Evolutionary conservation across 2,113 vertebrate species (phyloP), one percentile per base, ranked within the genome.

Genomic region (Tachycineta bicolor): DNA sequence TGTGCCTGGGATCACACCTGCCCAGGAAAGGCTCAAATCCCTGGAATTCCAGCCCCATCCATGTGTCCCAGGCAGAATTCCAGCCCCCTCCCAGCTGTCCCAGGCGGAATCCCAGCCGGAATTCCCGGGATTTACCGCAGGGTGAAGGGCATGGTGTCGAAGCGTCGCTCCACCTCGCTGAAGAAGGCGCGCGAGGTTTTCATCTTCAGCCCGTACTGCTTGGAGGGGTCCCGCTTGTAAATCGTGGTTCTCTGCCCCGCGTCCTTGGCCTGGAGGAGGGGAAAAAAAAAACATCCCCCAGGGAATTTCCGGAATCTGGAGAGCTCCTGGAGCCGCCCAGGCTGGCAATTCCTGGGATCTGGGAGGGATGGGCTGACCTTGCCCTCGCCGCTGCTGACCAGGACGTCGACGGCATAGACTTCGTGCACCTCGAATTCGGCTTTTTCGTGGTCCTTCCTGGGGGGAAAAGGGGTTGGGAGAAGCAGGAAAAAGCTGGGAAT

Each of bases 381-480:
- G 33, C 99, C 99, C 94, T 99, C 99, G 95, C 99, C 99, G 28
- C 99, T 99, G 97, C 99, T 99, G 96, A 99, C 97, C 0, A 99
- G 99, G 94, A 99, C 99, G 73, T 99, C 99, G 37, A 99, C 98
- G 53, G 99, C 99, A 43, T 99, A 99, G 37, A 99, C 99, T 97
- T 99, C 99, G 62, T 99, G 99, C 69, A 99, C 99, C 96, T 99
- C 99, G 94, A 99, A 99, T 87, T 99, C 99, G 9, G 99, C 99
- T 93, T 99, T 99, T 98, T 99, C 99, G 12, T 99, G 99, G 98
- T 99, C 99, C 97, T 99, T 99, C 98, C 99, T 99, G 43, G 16
- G 43, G 75, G 20, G 65, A 33, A 56, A 18, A 44, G 15, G 49
- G 4, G 5, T 37, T 37, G 37, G 37, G 37, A 37, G 37, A 37